Evolutionary conservation across 2,888 invertebrate species (phyloP), one percentile per base, ranked within the genome.

Genomic region (Nemurella pictetii): DNA sequence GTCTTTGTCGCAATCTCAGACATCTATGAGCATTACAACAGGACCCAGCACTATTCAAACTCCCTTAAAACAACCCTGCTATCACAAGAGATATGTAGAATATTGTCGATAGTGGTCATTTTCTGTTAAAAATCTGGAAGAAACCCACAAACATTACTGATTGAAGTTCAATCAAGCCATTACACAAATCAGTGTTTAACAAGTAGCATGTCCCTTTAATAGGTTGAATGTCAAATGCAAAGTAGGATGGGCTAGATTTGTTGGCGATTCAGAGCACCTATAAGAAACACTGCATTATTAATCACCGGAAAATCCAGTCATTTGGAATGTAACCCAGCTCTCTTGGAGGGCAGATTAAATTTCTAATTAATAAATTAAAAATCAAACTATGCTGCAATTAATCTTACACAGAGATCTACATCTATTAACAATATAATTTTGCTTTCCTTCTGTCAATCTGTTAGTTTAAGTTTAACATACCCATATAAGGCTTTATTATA

Each of bases 21-120:
- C 87, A 87, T 87, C 86, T 86, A 86, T 82, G 85, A 83, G 86
- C 87, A 87, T 87, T 86, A 87, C 86, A 86, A 74, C 78, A 55
- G 55, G 55, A 82, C 86, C 85, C 84, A 83, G 73, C 36, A 80
- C 85, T 84, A 82, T 77, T 78, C 83, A 85, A 86, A 75, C 72
- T 82, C 15, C 55, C 26, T 55, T 55, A 2, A 36, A 72, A 72
- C 29, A 28, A 55, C 29, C 82, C 55, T 55, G 55, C 55, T 55
- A 72, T 26, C 25, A 82, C 82, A 72, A 72, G 26, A 82, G 82
- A 55, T 82, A 72, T 82, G 82, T 82, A 82, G 20, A 82, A 55
- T 82, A 72, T 82, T 82, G 82, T 82, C 72, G 82, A 82, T 30
- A 55, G 82, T n/a, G 82, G 73, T 85, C 85, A 85, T 85, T 85